Base-by-base conservation (phyloP, 2,797 vertebrate species). In the Scomberomorus guttatus region DNA sequence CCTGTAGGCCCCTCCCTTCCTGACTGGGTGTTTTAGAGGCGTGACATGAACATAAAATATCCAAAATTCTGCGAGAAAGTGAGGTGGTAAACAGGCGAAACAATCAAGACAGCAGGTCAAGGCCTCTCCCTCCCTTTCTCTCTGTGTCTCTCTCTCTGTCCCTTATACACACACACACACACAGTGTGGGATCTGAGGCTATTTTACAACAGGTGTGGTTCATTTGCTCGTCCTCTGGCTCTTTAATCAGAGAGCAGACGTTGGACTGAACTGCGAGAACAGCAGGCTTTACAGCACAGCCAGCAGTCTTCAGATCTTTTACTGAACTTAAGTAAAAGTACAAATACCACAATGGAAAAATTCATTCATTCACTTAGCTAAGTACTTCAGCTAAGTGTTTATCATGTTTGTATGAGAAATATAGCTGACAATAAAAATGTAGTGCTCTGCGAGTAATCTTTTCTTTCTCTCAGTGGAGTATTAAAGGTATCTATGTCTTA, bases 1-100 rank as follows among this genome's bases (percentile, higher is more conserved):
- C 73, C 64, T 62, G 54, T 54, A 1, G 1, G n/a, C 44, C 10
- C 1, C 27, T 57, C 66, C 58, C 3, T 62, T 81, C 65, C 57
- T 77, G 37, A 65, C 14, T 1, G 11, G 11, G 39, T 62, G 51
- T 80, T 73, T 66, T 13, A 24, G 57, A 82, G 80, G 74, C 6
- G 20, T 61, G 80, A 77, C 59, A 8, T 11, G 27, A 74, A 42
- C 63, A 13, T 87, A 82, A 82, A 82, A 72, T 13, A 9, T 6
- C 32, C 10, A 13, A 75, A 79, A 54, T 32, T 18, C 50, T 72
- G 69, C 48, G 67, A 87, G 79, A 89, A 89, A 85, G 88, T 86
- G 50, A 84, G 54, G n/a, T 2, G 13, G 42, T 12, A 42, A 80
- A 80, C 1, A 5, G 52, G 62, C 17, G 7, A 18, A n/a, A 37